Conservation (phyloP, 2,797 vertebrate genomes). For the Enteromius paludinosus region DNA sequence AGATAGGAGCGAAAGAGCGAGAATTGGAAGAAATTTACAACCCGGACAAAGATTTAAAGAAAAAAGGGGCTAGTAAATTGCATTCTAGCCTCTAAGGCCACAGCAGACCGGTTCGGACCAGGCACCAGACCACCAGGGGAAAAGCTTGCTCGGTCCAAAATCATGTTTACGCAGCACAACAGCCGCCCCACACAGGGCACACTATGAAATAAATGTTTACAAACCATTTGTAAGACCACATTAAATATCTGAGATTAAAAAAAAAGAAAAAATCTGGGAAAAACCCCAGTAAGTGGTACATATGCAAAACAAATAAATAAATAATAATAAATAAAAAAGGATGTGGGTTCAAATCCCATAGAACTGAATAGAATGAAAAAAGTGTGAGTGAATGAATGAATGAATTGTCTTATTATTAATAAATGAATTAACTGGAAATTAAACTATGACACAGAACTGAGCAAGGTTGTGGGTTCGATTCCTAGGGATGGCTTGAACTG, state of each 20-base stretch:
- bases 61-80: constrained; percentile 89
- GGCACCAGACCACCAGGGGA: constrained; percentile 55
- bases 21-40: constrained; percentile 99
- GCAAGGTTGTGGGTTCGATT: background rate
- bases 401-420: background rate
- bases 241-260: background rate
- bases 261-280: too few relatives aligned
- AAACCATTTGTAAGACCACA: background rate
- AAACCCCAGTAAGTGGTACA: background rate
- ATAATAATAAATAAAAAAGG: background rate
- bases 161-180: constrained; percentile 20
- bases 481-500: background rate
- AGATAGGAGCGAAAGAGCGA: constrained; percentile 82
- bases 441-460: background rate
- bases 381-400: background rate
- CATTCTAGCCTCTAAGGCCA: constrained; percentile 73
- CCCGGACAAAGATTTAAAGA: constrained; percentile 88
- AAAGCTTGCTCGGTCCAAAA: constrained; percentile 12
- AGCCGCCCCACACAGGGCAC: background rate
- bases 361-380: background rate
- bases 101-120: constrained; percentile 57
- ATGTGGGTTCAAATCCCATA: background rate
- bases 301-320: background rate
- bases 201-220: background rate
- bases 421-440: background rate